Base-by-base conservation (phyloP, 2,888 invertebrate species). In the Pammene fasciana region DNA sequence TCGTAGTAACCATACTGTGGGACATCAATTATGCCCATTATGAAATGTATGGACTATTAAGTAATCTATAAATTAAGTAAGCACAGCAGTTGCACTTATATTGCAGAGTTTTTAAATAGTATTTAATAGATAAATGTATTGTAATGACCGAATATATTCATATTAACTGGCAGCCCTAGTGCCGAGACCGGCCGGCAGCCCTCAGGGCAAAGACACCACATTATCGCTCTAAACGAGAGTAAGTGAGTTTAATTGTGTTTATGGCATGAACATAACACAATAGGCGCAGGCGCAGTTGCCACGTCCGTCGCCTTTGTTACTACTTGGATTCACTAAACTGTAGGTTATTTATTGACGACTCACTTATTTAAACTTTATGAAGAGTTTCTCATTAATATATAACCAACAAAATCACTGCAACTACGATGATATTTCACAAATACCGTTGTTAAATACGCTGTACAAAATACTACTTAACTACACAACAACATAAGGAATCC, bases 241-340 rank as follows among this genome's bases (percentile, higher is more conserved):
- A 90, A 91, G 88, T 90, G 89, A 88, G 81, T 90, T 91, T 92
- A 92, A 92, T 92, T 91, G 89, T 88, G 82, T 89, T 89, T 90
- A 88, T 87, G 83, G 86, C 84, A 82, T 86, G 87, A 83, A 86
- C 84, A 84, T 84, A 84, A 87, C 82, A 85, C 86, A 89, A 85
- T 85, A 84, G 85, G 81, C 75, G 77, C 45, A 84, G 86, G 80
- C 75, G 78, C 43, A 57, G 82, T 74, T 72, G 67, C 61, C 73
- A 54, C 59, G 75, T 70, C 76, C 80, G 77, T 75, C 76, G 74
- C 75, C 75, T 80, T 79, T 78, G 78, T 78, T 77, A 78, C 74
- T 70, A 45, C 60, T 60, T 45, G 56, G 59, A 18, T 61, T 50
- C 34, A 3, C 16, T 38, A 6, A 2, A 18, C 13, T 26, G 4